Evolutionary conservation across 2,888 invertebrate species (phyloP).

Genomic region (Odontothrips loti): DNA sequence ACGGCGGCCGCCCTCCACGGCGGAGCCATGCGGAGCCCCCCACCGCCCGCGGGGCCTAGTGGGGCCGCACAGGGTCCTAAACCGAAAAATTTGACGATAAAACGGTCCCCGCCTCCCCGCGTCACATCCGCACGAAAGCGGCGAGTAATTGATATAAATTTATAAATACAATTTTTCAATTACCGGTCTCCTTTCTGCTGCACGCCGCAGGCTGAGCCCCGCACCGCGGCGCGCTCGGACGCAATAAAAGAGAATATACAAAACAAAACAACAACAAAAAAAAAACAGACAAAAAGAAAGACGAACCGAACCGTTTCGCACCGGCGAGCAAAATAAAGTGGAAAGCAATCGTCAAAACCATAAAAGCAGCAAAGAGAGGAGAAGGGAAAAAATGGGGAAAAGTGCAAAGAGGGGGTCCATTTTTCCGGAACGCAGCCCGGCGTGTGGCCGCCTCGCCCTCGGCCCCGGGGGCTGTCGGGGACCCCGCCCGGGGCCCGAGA

Average conservation of each 20-base stretch:
- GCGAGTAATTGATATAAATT: conserved; percentile 17
- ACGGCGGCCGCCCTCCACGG: neutral
- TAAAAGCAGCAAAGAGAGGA: neutral
- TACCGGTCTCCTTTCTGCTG: conserved; percentile 5
- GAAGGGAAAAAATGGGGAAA: neutral
- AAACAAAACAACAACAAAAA: neutral
- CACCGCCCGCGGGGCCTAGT: no score
- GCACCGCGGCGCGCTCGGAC: neutral
- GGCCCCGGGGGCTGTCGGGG: no score
- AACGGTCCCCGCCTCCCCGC: no score
- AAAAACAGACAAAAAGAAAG: neutral
- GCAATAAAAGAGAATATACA: conserved; percentile 2
- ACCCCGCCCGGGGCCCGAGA: no score
- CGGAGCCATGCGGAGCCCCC: neutral
- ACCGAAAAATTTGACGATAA: neutral
- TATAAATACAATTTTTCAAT: conserved; percentile 26
- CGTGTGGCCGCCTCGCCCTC: no score
- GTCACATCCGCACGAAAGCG: no score
- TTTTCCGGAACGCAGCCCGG: neutral
- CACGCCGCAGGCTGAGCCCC: conserved; percentile 5
- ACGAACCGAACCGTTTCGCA: neutral
- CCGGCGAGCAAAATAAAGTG: conserved; percentile 19
- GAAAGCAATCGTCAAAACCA: conserved; percentile 14
- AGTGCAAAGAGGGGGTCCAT: neutral
- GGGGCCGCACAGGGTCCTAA: no score